phyloP scores from a whole-genome alignment of 2,797 vertebrate genomes.

The Choloepus didactylus region DNA sequence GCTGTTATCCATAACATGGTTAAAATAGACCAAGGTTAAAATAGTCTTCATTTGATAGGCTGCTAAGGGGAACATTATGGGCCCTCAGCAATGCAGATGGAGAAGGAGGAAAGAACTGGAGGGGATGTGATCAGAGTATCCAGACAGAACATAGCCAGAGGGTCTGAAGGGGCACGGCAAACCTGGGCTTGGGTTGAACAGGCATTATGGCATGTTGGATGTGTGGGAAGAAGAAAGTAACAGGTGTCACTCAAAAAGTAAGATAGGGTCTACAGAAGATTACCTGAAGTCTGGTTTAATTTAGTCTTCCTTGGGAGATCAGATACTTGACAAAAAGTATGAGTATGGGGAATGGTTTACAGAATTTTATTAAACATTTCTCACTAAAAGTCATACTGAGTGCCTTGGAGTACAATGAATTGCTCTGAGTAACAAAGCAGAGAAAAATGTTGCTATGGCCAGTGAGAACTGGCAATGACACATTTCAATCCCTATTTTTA shows the following conservation, averaged over 20 bases:
- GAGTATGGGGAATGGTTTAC: background rate
- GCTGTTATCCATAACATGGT: background rate
- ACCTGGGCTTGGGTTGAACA: background rate
- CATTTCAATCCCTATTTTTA: conserved; percentile 38
- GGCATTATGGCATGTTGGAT: background rate
- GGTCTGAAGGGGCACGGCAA: background rate
- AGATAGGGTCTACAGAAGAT: background rate
- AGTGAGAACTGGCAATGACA: background rate
- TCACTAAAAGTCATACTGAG: background rate
- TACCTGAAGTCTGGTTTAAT: background rate
- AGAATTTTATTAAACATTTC: conserved; percentile 27
- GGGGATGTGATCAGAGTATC: background rate
- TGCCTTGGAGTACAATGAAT: background rate
- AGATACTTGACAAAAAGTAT: background rate
- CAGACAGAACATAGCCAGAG: background rate
- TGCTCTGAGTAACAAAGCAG: background rate
- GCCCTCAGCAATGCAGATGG: background rate
- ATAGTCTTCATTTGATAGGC: background rate
- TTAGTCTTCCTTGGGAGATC: conserved; percentile 24
- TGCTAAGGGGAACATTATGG: background rate
- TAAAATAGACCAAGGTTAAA: background rate
- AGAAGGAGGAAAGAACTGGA: background rate
- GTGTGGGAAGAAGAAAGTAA: background rate
- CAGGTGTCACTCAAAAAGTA: conserved; percentile 27
- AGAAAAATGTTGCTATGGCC: background rate